phyloP scores from a whole-genome alignment of 2,888 invertebrate species.

The Drosophila hamatofila region DNA sequence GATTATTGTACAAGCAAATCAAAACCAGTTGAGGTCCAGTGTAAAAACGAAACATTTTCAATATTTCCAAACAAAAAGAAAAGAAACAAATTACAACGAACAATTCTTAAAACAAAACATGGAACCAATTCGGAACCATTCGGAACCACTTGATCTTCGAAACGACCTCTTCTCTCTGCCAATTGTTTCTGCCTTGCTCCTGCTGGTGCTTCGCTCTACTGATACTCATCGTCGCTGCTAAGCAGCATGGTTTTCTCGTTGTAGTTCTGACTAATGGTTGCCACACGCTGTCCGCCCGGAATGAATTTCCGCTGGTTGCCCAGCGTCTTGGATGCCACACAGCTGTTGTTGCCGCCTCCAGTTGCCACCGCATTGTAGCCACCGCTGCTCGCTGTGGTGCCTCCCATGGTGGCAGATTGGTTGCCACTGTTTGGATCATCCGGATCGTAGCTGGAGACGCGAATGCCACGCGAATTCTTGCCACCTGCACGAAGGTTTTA shows the following conservation, averaged over 20 bases:
- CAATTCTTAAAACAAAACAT: slow-evolving; percentile 53
- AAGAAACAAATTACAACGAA: slow-evolving; percentile 46
- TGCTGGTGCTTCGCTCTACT: slow-evolving; percentile 85
- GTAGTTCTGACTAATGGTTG: slow-evolving; percentile 93
- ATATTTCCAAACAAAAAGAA: slow-evolving; percentile 25
- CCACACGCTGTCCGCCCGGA: slow-evolving; percentile 90
- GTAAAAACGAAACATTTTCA: slow-evolving; percentile 44
- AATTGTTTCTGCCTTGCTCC: background rate
- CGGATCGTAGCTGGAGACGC: slow-evolving; percentile 89
- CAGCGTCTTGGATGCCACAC: slow-evolving; percentile 85
- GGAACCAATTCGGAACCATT: slow-evolving; percentile 12
- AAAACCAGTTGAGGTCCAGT: slow-evolving; percentile 35
- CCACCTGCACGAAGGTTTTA: slow-evolving; percentile 85
- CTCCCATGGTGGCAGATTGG: slow-evolving; percentile 41
- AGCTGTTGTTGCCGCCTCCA: slow-evolving; percentile 77
- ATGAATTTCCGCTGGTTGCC: slow-evolving; percentile 86
- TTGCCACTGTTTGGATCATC: slow-evolving; percentile 87
- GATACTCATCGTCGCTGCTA: slow-evolving; percentile 98
- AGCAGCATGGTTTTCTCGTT: slow-evolving; percentile 98
- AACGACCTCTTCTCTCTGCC: slow-evolving; percentile 1
- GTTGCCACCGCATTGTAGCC: slow-evolving; percentile 75
- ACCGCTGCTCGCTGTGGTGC: slow-evolving; percentile 79
- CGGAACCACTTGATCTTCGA: slow-evolving; percentile 8
- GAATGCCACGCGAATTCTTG: slow-evolving; percentile 89
- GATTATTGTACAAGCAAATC: slow-evolving; percentile 76